Evolutionary conservation across 92 coral and sea anemone species (phyloP).

Genomic region (Epizoanthus illoricatus): DNA sequence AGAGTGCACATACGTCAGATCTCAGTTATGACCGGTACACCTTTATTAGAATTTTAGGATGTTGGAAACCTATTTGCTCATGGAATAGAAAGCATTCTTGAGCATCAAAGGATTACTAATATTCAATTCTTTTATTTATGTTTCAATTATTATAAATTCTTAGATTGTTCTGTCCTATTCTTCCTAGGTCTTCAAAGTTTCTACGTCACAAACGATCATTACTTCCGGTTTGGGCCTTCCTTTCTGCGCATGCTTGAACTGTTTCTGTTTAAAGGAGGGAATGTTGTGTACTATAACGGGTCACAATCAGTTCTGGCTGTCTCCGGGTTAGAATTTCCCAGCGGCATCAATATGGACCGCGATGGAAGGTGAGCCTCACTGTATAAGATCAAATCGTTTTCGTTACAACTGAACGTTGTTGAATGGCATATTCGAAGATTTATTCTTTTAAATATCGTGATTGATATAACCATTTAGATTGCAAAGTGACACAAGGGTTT

Average conservation of each 20-base stretch:
- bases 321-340: background rate
- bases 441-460: too few species aligned
- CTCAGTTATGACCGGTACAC: too few species aligned
- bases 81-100: too few species aligned
- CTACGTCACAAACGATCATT: constrained; percentile 73
- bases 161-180: background rate
- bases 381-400: background rate
- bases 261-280: constrained; percentile 16
- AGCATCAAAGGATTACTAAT: too few species aligned
- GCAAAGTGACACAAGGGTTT: too few species aligned
- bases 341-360: background rate
- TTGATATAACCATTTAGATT: too few species aligned
- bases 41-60: too few species aligned
- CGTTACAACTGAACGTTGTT: background rate
- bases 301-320: background rate
- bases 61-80: too few species aligned
- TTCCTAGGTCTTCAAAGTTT: constrained; percentile 52
- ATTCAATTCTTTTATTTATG: too few species aligned
- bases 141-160: too few species aligned
- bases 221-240: constrained; percentile 21
- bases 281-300: background rate
- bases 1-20: too few species aligned
- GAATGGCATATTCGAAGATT: background rate
- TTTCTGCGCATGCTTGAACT: constrained; percentile 36
- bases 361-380: background rate